phyloP scores from a whole-genome alignment of 2,113 vertebrate species.

The Corvus moneduloides region DNA sequence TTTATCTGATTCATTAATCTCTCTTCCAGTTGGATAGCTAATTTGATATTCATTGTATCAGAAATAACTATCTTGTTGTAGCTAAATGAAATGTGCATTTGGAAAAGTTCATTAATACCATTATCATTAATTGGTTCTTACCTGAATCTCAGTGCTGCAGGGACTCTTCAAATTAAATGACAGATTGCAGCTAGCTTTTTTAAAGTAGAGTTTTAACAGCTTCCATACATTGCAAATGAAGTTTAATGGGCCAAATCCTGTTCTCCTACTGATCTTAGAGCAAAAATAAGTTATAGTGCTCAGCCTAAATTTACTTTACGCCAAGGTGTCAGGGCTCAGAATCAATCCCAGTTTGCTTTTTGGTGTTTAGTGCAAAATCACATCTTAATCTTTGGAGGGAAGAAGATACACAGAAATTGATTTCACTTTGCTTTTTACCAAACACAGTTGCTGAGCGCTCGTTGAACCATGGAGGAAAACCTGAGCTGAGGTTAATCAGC shows the following conservation, averaged over 20 bases:
- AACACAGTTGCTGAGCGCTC: neutral
- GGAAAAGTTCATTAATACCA: constrained; percentile 45
- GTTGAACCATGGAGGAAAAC: rapidly evolving
- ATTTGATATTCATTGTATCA: constrained; percentile 27
- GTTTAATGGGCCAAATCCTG: neutral
- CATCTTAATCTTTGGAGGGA: neutral
- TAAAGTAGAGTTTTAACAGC: neutral
- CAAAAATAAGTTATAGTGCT: neutral
- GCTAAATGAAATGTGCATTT: constrained; percentile 29
- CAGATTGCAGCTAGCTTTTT: neutral
- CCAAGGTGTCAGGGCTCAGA: neutral
- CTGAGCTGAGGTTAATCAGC: neutral
- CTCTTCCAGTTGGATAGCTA: neutral
- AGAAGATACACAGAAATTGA: neutral
- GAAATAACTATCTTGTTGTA: neutral
- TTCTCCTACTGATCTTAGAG: neutral
- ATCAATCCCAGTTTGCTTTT: neutral
- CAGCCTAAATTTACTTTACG: neutral
- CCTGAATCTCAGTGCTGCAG: constrained; percentile 22
- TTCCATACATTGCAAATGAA: neutral
- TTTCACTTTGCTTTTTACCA: neutral
- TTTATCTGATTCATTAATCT: constrained; percentile 1
- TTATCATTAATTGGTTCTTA: constrained; percentile 52
- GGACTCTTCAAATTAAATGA: constrained; percentile 1
- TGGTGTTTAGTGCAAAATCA: neutral